phyloP scores from a whole-genome alignment of 2,797 vertebrate genomes.

The Melanotaenia nigrans region DNA sequence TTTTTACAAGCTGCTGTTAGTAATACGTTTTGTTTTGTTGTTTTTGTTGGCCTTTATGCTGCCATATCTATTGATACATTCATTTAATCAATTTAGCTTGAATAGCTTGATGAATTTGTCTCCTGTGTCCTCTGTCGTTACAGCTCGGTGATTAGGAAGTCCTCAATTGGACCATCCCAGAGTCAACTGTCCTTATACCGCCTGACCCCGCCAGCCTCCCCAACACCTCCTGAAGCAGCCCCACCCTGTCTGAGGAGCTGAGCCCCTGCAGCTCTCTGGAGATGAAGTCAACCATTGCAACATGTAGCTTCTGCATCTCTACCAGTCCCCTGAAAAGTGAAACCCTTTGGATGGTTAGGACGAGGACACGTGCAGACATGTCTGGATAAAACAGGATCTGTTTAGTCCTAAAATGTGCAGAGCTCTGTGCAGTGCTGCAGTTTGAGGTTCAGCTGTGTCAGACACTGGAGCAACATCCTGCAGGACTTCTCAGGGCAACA shows the following conservation, averaged over 20 bases:
- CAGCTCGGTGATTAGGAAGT: constrained; percentile 57
- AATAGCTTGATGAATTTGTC: too few species aligned
- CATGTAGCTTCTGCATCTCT: constrained; percentile 17
- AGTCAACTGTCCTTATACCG: constrained; percentile 54
- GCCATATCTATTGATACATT: too few species aligned
- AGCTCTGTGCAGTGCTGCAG: constrained; percentile 1
- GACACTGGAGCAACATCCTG: neutral
- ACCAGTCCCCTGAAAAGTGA: constrained; percentile 7
- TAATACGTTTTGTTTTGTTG: too few species aligned
- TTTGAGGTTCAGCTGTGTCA: constrained; percentile 8
- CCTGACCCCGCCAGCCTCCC: constrained; percentile 72
- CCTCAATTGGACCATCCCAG: constrained; percentile 61
- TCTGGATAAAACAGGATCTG: constrained; percentile 1
- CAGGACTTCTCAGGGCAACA: neutral
- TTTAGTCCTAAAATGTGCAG: too few species aligned
- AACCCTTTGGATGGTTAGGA: constrained; percentile 5
- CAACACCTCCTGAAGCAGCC: constrained; percentile 54
- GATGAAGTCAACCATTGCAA: neutral
- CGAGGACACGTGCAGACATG: constrained; percentile 1
- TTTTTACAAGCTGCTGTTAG: too few species aligned
- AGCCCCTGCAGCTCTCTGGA: constrained; percentile 30
- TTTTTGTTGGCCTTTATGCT: too few species aligned
- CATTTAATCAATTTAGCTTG: too few species aligned
- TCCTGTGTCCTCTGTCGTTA: neutral
- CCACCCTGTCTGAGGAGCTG: constrained; percentile 70